Conservation (phyloP, 2,113 vertebrate genomes). For the Columbina picui region DNA sequence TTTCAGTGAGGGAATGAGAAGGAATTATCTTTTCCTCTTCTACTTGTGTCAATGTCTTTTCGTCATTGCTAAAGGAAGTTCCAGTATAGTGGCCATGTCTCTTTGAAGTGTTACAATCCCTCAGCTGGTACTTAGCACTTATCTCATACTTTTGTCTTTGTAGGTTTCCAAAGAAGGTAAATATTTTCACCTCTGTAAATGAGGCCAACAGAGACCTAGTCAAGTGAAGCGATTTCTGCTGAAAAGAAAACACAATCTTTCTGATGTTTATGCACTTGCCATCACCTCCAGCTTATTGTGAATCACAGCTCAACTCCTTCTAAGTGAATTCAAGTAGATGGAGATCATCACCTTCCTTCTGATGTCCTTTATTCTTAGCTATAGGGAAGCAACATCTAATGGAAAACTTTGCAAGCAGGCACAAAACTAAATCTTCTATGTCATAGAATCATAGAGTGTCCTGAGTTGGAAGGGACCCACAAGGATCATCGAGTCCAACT, state of each 20-base stretch:
- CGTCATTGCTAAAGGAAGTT: conserved; percentile 12
- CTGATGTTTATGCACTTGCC: background rate
- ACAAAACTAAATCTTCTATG: background rate
- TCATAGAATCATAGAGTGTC: background rate
- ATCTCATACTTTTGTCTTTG: background rate
- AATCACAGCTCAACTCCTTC: background rate
- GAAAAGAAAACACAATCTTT: background rate
- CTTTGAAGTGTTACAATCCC: background rate
- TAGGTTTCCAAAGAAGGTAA: conserved; percentile 2
- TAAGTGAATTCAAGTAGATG: background rate
- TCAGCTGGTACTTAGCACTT: conserved; percentile 10
- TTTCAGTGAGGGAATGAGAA: background rate
- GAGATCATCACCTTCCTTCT: background rate
- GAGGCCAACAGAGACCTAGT: background rate
- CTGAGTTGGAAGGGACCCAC: no score
- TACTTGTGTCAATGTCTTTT: background rate
- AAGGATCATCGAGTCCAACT: no score
- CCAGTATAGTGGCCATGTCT: background rate
- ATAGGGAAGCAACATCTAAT: background rate
- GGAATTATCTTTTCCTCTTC: conserved; percentile 6
- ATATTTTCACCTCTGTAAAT: conserved; percentile 36
- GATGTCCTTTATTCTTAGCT: background rate
- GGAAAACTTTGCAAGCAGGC: background rate
- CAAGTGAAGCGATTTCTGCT: conserved; percentile 8
- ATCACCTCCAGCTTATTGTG: background rate